A percentile compares a stretch with the other conserved stretches of the same genome.
Evolutionary conservation across 1,140 invertebrate genomes (phyloP).

Genomic region (Pararge aegeria): DNA sequence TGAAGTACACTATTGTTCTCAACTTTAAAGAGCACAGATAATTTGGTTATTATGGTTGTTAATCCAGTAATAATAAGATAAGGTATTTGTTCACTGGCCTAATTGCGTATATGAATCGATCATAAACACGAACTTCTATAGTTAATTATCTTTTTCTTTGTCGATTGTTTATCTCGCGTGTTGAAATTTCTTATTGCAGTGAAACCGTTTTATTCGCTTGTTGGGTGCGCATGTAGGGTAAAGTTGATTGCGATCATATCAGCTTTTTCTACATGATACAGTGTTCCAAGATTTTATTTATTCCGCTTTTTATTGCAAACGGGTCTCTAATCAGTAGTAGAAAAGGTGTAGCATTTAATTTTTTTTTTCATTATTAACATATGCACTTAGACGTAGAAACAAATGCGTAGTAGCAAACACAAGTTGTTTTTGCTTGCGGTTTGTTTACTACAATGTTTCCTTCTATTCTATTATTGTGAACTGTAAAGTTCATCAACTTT

Average conservation of each 20-base stretch:
- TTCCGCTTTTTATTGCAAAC: constrained; percentile 14
- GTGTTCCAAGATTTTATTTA: constrained; percentile 16
- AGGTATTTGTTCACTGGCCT: constrained; percentile 2
- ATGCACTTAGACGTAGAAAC: neutral
- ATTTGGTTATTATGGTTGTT: neutral
- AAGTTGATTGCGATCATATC: constrained; percentile 30
- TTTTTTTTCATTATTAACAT: neutral
- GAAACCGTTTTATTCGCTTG: constrained; percentile 33
- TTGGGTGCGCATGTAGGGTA: constrained; percentile 33
- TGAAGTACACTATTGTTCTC: too few species aligned
- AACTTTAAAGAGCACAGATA: neutral
- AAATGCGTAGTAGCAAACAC: neutral
- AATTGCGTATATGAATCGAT: constrained; percentile 26
- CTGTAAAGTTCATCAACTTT: too few species aligned
- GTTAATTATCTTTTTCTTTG: constrained; percentile 29
- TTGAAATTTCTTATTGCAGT: constrained; percentile 34
- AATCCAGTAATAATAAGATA: neutral
- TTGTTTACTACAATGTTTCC: too few species aligned
- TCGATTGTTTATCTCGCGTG: constrained; percentile 36
- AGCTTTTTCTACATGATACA: constrained; percentile 13
- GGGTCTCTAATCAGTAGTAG: constrained; percentile 6
- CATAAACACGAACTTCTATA: constrained; percentile 27
- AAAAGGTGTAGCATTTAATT: neutral
- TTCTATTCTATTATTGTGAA: too few species aligned
- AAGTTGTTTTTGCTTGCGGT: neutral